These are phyloP conservation scores for Solenopsis invicta DNA, from an alignment of 1,140 invertebrate species.

Conservation along the genomic window DNA sequence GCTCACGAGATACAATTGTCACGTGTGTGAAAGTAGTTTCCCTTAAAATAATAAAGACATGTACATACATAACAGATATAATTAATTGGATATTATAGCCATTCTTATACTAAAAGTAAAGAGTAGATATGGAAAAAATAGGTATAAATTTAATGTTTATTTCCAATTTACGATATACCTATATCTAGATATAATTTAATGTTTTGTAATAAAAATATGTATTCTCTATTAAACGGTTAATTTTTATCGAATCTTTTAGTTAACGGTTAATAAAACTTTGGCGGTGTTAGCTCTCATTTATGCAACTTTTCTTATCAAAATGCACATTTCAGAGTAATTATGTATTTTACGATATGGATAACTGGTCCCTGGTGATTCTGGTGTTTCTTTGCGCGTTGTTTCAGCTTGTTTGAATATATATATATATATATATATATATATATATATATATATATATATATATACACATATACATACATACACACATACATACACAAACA, in stretches of 20 bases:
- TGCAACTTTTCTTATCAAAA: slow-evolving; percentile 23
- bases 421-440: too few species aligned
- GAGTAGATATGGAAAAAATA: not conserved
- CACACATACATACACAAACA: too few species aligned
- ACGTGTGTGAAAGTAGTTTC: not conserved
- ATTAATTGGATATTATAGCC: not conserved
- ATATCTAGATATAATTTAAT: slow-evolving; percentile 42
- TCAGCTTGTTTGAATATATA: slow-evolving; percentile 1
- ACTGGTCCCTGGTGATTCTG: slow-evolving; percentile 45
- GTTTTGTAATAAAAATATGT: slow-evolving; percentile 47
- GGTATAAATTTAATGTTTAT: slow-evolving; percentile 54
- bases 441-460: too few species aligned
- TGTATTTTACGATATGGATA: slow-evolving; percentile 25
- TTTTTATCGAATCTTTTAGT: slow-evolving; percentile 20
- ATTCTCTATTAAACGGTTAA: slow-evolving; percentile 20
- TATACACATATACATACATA: too few species aligned
- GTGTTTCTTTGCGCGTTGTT: not conserved
- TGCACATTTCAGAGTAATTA: not conserved
- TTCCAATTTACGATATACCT: slow-evolving; percentile 20
- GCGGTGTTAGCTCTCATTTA: slow-evolving; percentile 43
- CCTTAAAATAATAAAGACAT: not conserved
- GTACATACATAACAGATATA: not conserved
- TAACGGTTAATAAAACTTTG: slow-evolving; percentile 36
- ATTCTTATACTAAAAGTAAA: not conserved
- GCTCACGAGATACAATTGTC: not conserved